phyloP scores from a whole-genome alignment of 2,113 vertebrate species.

The Sminthopsis crassicaudata region DNA sequence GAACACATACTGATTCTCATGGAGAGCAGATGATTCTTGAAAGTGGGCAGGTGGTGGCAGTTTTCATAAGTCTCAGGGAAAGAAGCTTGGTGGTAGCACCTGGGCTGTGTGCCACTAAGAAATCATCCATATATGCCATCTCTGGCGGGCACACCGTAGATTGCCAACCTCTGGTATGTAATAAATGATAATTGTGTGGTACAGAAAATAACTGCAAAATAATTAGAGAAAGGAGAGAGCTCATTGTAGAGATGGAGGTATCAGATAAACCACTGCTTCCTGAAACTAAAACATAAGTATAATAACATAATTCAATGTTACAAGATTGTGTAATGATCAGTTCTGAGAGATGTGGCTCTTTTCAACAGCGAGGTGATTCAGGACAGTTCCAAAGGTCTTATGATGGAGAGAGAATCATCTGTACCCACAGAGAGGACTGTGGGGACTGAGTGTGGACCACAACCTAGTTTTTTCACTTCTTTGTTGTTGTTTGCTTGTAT shows the following conservation, averaged over 20 bases:
- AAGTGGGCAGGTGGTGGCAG: not conserved
- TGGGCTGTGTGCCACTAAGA: slow-evolving; percentile 1
- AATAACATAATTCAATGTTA: not conserved
- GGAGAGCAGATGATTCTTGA: not conserved
- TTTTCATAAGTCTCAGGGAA: not conserved
- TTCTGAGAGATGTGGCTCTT: no score
- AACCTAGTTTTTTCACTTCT: no score
- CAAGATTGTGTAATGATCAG: no score
- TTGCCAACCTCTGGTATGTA: not conserved
- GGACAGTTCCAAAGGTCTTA: no score
- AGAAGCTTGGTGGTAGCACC: not conserved
- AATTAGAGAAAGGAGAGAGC: not conserved
- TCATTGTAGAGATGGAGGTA: not conserved
- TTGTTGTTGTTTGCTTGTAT: no score
- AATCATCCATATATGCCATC: not conserved
- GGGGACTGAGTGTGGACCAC: no score
- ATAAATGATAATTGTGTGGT: not conserved
- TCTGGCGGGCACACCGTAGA: not conserved
- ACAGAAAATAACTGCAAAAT: slow-evolving; percentile 3
- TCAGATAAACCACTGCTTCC: not conserved
- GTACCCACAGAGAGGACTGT: no score
- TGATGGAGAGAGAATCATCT: no score
- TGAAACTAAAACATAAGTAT: not conserved
- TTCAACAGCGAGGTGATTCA: no score
- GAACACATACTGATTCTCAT: not conserved